These are phyloP conservation scores for Eremobia ochroleuca DNA, from an alignment of 2,888 invertebrate species.

Conservation along the genomic window DNA sequence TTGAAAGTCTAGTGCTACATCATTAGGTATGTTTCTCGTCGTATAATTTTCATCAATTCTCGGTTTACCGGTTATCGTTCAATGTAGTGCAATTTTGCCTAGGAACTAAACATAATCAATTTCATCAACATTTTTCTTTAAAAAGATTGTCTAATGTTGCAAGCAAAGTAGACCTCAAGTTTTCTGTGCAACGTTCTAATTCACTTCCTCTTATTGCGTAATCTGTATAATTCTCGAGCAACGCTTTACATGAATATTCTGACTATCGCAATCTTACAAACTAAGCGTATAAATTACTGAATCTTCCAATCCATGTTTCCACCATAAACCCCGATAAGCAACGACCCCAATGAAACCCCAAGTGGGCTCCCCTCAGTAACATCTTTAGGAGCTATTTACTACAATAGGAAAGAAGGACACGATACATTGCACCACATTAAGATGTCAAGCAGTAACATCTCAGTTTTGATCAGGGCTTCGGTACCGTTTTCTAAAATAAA, in stretches of 20 bases:
- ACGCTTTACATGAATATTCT: background rate
- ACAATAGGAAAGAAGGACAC: conserved; percentile 38
- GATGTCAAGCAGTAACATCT: conserved; percentile 62
- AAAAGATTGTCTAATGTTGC: background rate
- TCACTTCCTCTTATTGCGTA: background rate
- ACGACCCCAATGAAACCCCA: background rate
- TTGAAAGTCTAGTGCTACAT: background rate
- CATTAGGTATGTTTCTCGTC: no score
- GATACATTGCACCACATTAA: conserved; percentile 63
- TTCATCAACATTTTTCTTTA: background rate
- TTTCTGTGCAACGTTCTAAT: background rate
- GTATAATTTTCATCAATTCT: background rate
- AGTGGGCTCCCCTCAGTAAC: background rate
- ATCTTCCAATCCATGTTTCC: background rate
- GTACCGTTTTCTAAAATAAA: conserved; percentile 81
- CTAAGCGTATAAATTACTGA: background rate
- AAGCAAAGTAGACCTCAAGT: background rate
- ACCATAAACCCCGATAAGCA: conserved; percentile 16
- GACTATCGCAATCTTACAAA: background rate
- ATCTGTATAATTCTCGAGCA: background rate
- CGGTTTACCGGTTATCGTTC: background rate
- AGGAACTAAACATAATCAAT: background rate
- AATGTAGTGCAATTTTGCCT: background rate
- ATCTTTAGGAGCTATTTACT: conserved; percentile 34
- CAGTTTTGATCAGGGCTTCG: conserved; percentile 70